Evolutionary conservation across 2,888 invertebrate species (phyloP), one percentile per base, ranked within the genome.

Genomic region (Leptura quadrifasciata): DNA sequence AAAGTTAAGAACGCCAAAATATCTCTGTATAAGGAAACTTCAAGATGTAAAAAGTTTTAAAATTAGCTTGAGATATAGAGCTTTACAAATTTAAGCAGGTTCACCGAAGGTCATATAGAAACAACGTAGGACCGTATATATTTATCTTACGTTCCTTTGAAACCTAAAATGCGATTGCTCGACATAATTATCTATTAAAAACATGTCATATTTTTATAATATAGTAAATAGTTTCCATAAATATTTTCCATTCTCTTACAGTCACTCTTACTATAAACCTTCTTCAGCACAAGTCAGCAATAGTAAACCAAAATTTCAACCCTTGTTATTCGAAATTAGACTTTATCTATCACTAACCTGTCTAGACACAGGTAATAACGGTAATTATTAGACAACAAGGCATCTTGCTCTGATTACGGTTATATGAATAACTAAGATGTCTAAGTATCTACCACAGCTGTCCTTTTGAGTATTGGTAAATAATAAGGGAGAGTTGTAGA

Each of bases 281-380:
- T n/a, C n/a, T 47, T 47, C n/a, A 47, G 0, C 47, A 47, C 47
- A 47, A 47, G 47, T n/a, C 47, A n/a, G 47, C 47, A n/a, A 17
- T 17, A 47, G n/a, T n/a, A n/a, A 47, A n/a, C 1, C n/a, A 1
- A n/a, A 47, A 47, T 47, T 12, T n/a, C 47, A 47, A 47, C 47
- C 47, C 47, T 12, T 47, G n/a, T 47, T 47, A n/a, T 47, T 15
- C 15, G 47, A 47, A 47, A 47, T 47, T n/a, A 47, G 47, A 12
- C 47, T 47, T 47, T 47, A 47, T 47, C 17, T 47, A 47, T 47
- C 47, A 47, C n/a, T 47, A 17, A 47, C 2, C n/a, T 47, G 47
- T 47, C 47, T 47, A 47, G n/a, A n/a, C 47, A n/a, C 47, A 47
- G 47, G 47, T 47, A 47, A 47, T 47, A 47, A n/a, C 15, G 47